phyloP scores from a whole-genome alignment of 2,888 invertebrate species.

The Oxycera nigricornis region DNA sequence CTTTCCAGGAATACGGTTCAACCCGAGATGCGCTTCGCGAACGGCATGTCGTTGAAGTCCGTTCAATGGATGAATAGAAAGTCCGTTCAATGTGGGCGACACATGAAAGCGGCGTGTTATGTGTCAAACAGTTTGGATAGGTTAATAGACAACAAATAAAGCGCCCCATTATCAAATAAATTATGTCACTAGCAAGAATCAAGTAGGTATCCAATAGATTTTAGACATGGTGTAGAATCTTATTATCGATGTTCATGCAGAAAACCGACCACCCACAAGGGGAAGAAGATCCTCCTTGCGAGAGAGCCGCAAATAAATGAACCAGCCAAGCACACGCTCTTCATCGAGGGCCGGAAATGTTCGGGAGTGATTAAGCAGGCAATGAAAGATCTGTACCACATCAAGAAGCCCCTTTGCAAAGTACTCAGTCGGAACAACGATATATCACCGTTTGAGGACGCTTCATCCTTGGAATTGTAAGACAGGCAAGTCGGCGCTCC shows the following conservation, averaged over 20 bases:
- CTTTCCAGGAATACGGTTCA: too few relatives aligned
- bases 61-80: too few relatives aligned
- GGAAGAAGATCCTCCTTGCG: constrained; percentile 81
- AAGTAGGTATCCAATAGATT: constrained; percentile 2
- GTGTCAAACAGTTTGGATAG: too few relatives aligned
- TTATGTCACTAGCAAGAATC: constrained; percentile 31
- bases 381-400: constrained; percentile 84
- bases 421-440: constrained; percentile 84
- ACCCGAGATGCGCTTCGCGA: too few relatives aligned
- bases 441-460: constrained; percentile 91
- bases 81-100: too few relatives aligned
- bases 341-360: constrained; percentile 84
- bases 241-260: constrained; percentile 62
- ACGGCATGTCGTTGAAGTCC: too few relatives aligned
- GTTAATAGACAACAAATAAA: too few relatives aligned
- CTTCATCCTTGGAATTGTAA: constrained; percentile 78
- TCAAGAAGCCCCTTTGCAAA: constrained; percentile 86
- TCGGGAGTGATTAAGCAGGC: constrained; percentile 73
- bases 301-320: constrained; percentile 89
- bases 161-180: too few relatives aligned
- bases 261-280: constrained; percentile 87
- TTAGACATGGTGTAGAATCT: background rate
- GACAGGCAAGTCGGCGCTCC: constrained; percentile 48
- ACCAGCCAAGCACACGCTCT: constrained; percentile 82
- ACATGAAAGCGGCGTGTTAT: too few relatives aligned